Base-by-base conservation (phyloP, 1,140 invertebrate species). In the Ephestia elutella region DNA sequence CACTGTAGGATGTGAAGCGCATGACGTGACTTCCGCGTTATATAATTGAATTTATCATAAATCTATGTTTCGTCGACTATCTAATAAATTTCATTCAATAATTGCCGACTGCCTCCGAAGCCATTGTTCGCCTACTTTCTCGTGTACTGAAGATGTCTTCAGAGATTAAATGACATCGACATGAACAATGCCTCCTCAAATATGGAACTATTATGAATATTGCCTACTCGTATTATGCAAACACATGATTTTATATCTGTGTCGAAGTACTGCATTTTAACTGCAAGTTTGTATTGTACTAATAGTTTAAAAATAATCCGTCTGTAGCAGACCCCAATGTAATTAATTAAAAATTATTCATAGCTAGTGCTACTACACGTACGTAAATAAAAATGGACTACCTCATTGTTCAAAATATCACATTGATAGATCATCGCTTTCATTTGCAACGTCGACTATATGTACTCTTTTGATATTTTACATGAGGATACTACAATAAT, bases 71-170 rank as follows among this genome's bases (percentile, higher is more conserved):
- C 38, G 17, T 51, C 30, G n/a, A 17, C 59, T 54, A 53, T 44
- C 56, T 61, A 64, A 68, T 59, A n/a, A n/a, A 57, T 59, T 66
- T 55, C 60, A 61, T 53, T 25, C 54, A 49, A 50, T 56, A 53
- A 53, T 11, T 48, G 18, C 57, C 7, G 19, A n/a, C 50, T 32
- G 53, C 53, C 49, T 56, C 49, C 59, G 49, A 57, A 44, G 30
- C 62, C 56, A 66, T 66, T 68, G 69, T 71, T 71, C 57, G 50
- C 28, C 35, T 49, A 49, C 69, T 71, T 71, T 66, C 66, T 44
- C 63, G 54, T 50, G 55, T 59, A 57, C 38, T 57, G 54, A 51
- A 70, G 62, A 66, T 66, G 50, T 61, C 49, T 58, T 44, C 15
- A 25, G 19, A 56, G 56, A 54, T 61, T 44, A 28, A 63, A 25